Conservation (phyloP, 2,888 invertebrate genomes). For the Drosophila atripex region DNA sequence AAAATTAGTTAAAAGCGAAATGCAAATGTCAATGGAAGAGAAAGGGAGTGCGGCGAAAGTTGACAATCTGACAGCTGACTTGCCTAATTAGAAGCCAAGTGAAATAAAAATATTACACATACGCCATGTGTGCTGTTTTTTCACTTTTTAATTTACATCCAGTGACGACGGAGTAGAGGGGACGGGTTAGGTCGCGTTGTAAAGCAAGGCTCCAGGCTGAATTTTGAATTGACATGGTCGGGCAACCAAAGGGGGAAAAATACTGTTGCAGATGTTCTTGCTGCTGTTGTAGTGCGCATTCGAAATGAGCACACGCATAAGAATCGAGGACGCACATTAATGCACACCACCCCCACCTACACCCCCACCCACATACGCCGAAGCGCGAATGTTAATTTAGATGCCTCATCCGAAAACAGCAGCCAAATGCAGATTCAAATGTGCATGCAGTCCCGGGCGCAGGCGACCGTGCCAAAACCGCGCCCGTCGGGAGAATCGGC, state of each 20-base stretch:
- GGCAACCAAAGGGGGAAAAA: slow-evolving; percentile 51
- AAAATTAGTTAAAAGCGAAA: slow-evolving; percentile 73
- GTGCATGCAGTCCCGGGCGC: slow-evolving; percentile 60
- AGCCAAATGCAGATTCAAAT: slow-evolving; percentile 69
- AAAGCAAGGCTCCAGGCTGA: slow-evolving; percentile 55
- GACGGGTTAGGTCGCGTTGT: slow-evolving; percentile 15
- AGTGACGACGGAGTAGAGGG: background rate
- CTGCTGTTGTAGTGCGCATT: slow-evolving; percentile 75
- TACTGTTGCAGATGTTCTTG: slow-evolving; percentile 42
- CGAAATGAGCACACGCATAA: slow-evolving; percentile 78
- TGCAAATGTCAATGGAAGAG: slow-evolving; percentile 47
- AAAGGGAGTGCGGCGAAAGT: slow-evolving; percentile 9
- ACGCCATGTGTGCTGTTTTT: slow-evolving; percentile 65
- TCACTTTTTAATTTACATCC: slow-evolving; percentile 68
- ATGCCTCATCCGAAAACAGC: slow-evolving; percentile 42
- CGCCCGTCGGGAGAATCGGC: slow-evolving; percentile 36
- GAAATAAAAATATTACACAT: slow-evolving; percentile 79
- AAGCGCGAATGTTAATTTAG: slow-evolving; percentile 72
- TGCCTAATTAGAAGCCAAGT: slow-evolving; percentile 76
- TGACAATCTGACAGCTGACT: slow-evolving; percentile 64
- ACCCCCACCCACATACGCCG: slow-evolving; percentile 25
- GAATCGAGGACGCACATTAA: slow-evolving; percentile 77
- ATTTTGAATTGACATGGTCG: slow-evolving; percentile 73
- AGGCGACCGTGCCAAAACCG: slow-evolving; percentile 48
- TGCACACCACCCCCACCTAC: slow-evolving; percentile 35